Conservation (phyloP, 2,888 invertebrate genomes). For the Nephrotoma appendiculata region DNA sequence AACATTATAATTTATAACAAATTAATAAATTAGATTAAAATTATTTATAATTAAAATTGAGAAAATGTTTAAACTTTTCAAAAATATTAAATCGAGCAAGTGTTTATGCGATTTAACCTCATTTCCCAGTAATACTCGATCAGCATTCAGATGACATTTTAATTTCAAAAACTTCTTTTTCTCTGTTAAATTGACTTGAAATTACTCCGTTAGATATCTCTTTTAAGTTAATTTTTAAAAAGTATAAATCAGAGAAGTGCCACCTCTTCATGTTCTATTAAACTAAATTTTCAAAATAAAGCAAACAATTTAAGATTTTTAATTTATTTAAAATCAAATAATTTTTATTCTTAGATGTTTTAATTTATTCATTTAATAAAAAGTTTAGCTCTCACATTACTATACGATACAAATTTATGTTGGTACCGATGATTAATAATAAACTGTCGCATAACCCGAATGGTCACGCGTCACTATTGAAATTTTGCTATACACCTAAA, state of each 20-base stretch:
- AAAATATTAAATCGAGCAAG: neutral
- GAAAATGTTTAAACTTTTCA: neutral
- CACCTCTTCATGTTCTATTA: neutral
- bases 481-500: too few species aligned
- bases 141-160: neutral
- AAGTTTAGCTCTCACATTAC: too few species aligned
- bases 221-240: neutral
- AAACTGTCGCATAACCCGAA: too few species aligned
- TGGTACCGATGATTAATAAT: too few species aligned
- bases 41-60: neutral
- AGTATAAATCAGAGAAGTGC: neutral
- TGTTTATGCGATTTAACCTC: neutral
- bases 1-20: too few species aligned
- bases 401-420: too few species aligned
- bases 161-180: neutral
- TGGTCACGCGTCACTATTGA: too few species aligned
- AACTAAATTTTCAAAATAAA: neutral
- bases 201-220: neutral
- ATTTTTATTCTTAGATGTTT: neutral
- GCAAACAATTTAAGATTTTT: neutral
- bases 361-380: too few species aligned
- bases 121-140: neutral
- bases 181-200: neutral
- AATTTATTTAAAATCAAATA: neutral
- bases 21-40: too few species aligned